These are phyloP conservation scores for Lasioglossum lativentre DNA, from an alignment of 2,888 invertebrate genomes.

Conservation along the genomic window DNA sequence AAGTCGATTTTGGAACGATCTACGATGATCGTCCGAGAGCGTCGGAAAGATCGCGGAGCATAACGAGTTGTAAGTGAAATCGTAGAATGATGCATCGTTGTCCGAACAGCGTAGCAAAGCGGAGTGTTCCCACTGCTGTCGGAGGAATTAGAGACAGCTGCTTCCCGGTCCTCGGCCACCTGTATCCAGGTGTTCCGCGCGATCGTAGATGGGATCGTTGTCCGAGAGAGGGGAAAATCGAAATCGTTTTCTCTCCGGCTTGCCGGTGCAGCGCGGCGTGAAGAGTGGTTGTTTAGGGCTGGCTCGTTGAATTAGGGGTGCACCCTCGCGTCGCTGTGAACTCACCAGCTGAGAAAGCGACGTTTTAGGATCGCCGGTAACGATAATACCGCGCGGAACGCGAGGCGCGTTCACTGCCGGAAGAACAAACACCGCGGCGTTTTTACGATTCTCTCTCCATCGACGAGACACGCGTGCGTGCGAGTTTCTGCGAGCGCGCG, in stretches of 20 bases:
- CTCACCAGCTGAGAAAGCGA: slow-evolving; percentile 13
- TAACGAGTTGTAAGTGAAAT: no score
- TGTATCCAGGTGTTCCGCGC: slow-evolving; percentile 78
- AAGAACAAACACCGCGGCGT: not conserved
- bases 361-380: not conserved
- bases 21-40: no score
- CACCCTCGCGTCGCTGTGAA: not conserved
- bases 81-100: not conserved
- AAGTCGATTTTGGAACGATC: no score
- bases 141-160: slow-evolving; percentile 76
- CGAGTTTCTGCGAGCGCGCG: not conserved
- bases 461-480: not conserved
- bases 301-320: slow-evolving; percentile 1
- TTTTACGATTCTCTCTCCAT: slow-evolving; percentile 8
- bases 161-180: slow-evolving; percentile 75
- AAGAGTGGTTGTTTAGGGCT: not conserved
- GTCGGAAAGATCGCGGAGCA: no score
- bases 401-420: not conserved
- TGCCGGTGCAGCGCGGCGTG: not conserved
- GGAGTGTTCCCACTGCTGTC: not conserved
- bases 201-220: slow-evolving; percentile 51
- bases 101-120: not conserved
- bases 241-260: slow-evolving; percentile 24
- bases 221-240: slow-evolving; percentile 30
- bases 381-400: not conserved